Conservation (phyloP, 2,888 invertebrate genomes). For the Microplitis deprimator region DNA sequence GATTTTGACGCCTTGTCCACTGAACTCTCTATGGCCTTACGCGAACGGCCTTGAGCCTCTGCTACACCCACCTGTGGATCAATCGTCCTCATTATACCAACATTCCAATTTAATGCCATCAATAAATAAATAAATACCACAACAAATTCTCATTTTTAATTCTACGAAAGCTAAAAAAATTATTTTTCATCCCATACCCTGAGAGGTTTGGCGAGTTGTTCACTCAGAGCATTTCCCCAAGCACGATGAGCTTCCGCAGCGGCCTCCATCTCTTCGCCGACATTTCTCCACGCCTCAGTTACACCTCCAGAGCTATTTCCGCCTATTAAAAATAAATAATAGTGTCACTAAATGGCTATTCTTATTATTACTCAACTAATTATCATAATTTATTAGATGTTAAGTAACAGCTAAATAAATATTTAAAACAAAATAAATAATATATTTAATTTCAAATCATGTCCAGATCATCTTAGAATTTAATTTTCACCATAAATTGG, state of each 20-base stretch:
- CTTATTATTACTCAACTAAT: not conserved
- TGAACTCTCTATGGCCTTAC: conserved; percentile 75
- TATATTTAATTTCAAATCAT: too few relatives aligned
- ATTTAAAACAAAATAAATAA: not conserved
- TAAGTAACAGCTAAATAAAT: not conserved
- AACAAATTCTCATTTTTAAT: too few relatives aligned
- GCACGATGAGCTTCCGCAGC: conserved; percentile 92
- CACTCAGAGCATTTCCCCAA: conserved; percentile 83
- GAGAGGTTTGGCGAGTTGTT: conserved; percentile 92
- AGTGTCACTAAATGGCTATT: not conserved
- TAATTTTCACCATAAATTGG: too few relatives aligned
- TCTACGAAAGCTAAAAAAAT: too few relatives aligned
- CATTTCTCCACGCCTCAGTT: conserved; percentile 92
- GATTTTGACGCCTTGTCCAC: conserved; percentile 90
- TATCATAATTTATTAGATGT: not conserved
- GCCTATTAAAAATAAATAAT: conserved; percentile 56
- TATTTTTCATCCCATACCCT: conserved; percentile 73
- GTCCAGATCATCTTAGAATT: too few relatives aligned
- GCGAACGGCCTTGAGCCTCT: conserved; percentile 74
- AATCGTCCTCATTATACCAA: not conserved
- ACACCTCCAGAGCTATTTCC: conserved; percentile 84
- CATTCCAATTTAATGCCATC: not conserved
- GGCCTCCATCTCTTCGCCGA: conserved; percentile 92
- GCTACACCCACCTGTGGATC: conserved; percentile 77
- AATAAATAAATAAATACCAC: not conserved